These are phyloP conservation scores for Drosophila diplacantha DNA, from an alignment of 2,888 invertebrate genomes.

Conservation along the genomic window DNA sequence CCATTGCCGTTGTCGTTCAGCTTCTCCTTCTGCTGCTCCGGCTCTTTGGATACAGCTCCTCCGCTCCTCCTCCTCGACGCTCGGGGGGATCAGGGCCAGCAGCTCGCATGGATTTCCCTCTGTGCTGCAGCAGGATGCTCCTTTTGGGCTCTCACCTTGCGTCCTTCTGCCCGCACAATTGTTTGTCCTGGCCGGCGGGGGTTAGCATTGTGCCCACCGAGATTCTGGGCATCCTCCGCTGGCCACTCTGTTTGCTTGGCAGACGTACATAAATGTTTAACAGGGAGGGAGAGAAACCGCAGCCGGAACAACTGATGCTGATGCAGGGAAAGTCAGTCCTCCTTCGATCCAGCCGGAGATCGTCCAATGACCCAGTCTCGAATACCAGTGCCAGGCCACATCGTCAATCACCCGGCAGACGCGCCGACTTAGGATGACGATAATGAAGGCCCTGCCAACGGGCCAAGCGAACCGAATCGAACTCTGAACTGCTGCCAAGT, in stretches of 20 bases:
- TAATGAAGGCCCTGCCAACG: conserved; percentile 20
- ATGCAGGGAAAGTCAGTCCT: conserved; percentile 18
- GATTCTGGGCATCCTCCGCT: conserved; percentile 5
- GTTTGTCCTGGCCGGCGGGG: conserved; percentile 28
- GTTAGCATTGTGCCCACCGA: background rate
- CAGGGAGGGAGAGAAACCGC: conserved; percentile 27
- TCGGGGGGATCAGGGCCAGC: background rate
- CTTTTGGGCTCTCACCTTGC: conserved; percentile 14
- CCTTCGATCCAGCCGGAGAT: conserved; percentile 15
- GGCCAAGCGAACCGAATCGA: conserved; percentile 23
- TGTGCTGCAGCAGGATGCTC: conserved; percentile 36
- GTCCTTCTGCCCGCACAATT: background rate
- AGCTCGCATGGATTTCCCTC: conserved; percentile 29
- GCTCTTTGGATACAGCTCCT: conserved; percentile 9
- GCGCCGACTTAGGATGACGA: conserved; percentile 11
- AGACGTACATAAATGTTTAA: conserved; percentile 65
- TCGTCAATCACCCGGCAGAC: conserved; percentile 58
- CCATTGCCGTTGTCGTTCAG: conserved; percentile 39
- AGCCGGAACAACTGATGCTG: conserved; percentile 29
- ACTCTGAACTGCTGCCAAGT: conserved; percentile 50
- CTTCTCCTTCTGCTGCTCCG: background rate
- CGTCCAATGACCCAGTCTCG: background rate
- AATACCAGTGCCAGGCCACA: conserved; percentile 28
- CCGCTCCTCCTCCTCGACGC: background rate
- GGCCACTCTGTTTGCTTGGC: conserved; percentile 52